Base-by-base conservation (phyloP, 2,113 vertebrate species). In the Pomatorhinus ruficollis region DNA sequence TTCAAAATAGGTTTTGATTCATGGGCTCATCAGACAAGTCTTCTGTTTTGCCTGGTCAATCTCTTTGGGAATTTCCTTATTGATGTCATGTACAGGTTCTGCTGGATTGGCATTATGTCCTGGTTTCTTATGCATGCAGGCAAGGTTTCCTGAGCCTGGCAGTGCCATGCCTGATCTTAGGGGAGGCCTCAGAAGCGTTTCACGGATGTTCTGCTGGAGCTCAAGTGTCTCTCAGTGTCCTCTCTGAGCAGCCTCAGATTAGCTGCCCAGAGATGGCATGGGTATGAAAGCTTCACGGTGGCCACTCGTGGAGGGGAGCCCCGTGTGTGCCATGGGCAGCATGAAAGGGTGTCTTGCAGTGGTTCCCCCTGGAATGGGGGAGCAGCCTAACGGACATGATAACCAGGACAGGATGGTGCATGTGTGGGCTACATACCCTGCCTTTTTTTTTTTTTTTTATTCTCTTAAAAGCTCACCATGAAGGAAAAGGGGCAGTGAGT, bases 161-260 rank as follows among this genome's bases (percentile, higher is more conserved):
- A 54, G 44, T 0, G 1, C 10, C 1, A 1, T 33, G 10, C 23
- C 24, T 66, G 45, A 81, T 9, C 18, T 24, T 40, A 44, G 49
- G 64, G 33, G 9, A 30, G 50, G 11, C 4, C 9, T 37, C 52
- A 52, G 25, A 77, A 50, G n/a, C 25, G 11, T n/a, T 44, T 3
- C 23, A n/a, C 0, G 0, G 49, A 37, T 5, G 5, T 54, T 23
- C 9, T 22, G 0, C 27, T 79, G 12, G 11, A 50, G 3, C 24
- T 44, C n/a, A 30, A 39, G 11, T 31, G 5, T 11, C 7, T 70
- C 49, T 82, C 1, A 0, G 12, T 25, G 33, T 60, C 24, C 0
- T 0, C 3, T 83, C 70, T 47, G 12, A 22, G 23, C 54, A 83
- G 31, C 11, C n/a, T n/a, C n/a, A n/a, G n/a, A n/a, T n/a, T n/a